These are phyloP conservation scores for Lasioglossum vierecki DNA, from an alignment of 2,888 invertebrate genomes.

Conservation along the genomic window DNA sequence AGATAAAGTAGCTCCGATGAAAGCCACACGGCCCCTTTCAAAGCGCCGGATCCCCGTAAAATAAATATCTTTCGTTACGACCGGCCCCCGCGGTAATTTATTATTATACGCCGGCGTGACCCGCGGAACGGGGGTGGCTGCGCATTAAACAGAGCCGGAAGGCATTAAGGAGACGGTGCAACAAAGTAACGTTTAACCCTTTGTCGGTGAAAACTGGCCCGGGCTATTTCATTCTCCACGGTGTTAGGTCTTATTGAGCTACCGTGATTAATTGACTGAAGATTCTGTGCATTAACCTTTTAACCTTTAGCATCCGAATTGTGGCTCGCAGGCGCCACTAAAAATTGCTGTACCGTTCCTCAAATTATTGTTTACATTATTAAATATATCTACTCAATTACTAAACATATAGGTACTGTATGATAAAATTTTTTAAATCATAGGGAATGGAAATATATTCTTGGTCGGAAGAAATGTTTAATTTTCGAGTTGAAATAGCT, in stretches of 20 bases:
- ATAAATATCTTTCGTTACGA: slow-evolving; percentile 58
- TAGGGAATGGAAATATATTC: too few species aligned
- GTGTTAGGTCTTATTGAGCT: slow-evolving; percentile 33
- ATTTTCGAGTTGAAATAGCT: too few species aligned
- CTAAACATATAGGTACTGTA: too few species aligned
- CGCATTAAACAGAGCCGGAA: slow-evolving; percentile 49
- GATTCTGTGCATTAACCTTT: background rate
- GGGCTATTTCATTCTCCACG: slow-evolving; percentile 33
- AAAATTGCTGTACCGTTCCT: too few species aligned
- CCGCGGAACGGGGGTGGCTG: background rate
- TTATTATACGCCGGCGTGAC: slow-evolving; percentile 41
- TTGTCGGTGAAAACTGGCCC: slow-evolving; percentile 17
- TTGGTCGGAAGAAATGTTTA: too few species aligned
- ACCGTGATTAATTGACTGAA: slow-evolving; percentile 42
- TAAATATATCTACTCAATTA: too few species aligned
- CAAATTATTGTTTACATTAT: too few species aligned
- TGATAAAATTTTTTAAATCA: too few species aligned
- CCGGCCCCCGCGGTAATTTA: slow-evolving; percentile 40
- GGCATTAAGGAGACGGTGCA: slow-evolving; percentile 47
- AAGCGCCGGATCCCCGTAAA: slow-evolving; percentile 50
- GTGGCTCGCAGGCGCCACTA: too few species aligned
- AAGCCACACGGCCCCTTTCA: slow-evolving; percentile 45
- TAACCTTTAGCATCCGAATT: too few species aligned
- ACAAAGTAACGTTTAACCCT: slow-evolving; percentile 58
- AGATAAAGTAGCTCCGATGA: slow-evolving; percentile 54